Base-by-base conservation (phyloP, 2,888 invertebrate species). In the Ernsta delagoae region DNA sequence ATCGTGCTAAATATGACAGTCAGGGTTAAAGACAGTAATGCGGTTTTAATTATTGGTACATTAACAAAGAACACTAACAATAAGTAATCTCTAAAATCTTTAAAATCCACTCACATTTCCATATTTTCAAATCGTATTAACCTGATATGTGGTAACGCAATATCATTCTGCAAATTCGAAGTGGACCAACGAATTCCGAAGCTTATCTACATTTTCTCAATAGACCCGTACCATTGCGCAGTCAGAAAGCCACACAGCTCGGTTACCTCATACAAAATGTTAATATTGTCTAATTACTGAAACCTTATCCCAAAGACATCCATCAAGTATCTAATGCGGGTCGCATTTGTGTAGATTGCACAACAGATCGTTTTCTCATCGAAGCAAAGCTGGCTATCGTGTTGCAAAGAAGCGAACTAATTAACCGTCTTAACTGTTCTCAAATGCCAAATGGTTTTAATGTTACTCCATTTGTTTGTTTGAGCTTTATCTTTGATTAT, bases 281-380 rank as follows among this genome's bases (percentile, higher is more conserved):
- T 87, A 90, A 90, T 89, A 86, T 83, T 84, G 85, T 87, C 87
- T 90, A 90, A 90, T 90, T 91, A 88, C 83, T 77, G 78, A 85
- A 87, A 87, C 83, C 77, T 84, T 86, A 89, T 89, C 85, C 88
- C 79, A 85, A 84, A 88, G 86, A 84, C 87, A 90, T 89, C 88
- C 85, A 87, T 90, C 89, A 88, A 87, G 87, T 87, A 53, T 53
- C 50, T 53, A 84, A 82, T 81, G 79, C 81, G 85, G 83, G 84
- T 83, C 79, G 86, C 84, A 76, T 73, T 90, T 88, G 81, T 77
- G 76, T 84, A 86, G 60, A 87, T 73, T 72, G 70, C 71, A 77
- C 83, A 83, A 84, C 78, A 4, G 78, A 74, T 76, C 73, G 71
- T 75, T 75, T 80, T 75, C 76, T 75, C 80, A 79, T 16, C 60